phyloP scores from a whole-genome alignment of 2,797 vertebrate genomes.

The Arvicola amphibius region DNA sequence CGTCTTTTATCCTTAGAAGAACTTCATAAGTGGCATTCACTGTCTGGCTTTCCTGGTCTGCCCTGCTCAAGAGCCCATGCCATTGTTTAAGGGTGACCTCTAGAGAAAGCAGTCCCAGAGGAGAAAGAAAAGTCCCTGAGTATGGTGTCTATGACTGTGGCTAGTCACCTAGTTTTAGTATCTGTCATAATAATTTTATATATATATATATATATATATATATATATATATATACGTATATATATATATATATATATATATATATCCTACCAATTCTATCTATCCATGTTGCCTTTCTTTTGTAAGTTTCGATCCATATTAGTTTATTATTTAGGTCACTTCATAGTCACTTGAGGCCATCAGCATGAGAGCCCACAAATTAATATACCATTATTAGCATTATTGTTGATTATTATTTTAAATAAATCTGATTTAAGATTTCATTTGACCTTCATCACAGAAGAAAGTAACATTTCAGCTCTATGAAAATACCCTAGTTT shows the following conservation, averaged over 20 bases:
- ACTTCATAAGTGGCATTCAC: background rate
- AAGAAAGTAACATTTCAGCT: background rate
- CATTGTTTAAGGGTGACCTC: background rate
- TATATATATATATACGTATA: too few relatives aligned
- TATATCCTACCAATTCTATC: background rate
- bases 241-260: too few relatives aligned
- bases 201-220: too few relatives aligned
- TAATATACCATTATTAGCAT: background rate
- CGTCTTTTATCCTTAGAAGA: background rate
- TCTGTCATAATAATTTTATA: background rate
- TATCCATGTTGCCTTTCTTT: background rate
- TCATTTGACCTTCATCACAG: background rate
- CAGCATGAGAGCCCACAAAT: background rate
- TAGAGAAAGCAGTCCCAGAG: background rate
- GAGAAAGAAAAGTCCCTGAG: background rate
- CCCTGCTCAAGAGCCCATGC: background rate
- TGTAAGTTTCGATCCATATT: background rate
- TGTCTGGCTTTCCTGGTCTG: background rate
- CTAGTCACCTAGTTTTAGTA: background rate
- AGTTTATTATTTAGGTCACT: background rate
- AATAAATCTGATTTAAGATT: background rate
- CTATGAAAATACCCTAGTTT: background rate
- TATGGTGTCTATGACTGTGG: background rate
- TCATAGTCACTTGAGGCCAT: background rate
- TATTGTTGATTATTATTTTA: background rate